These are phyloP conservation scores for Pelmatolapia mariae DNA, from an alignment of 2,113 vertebrate genomes.

Conservation along the genomic window DNA sequence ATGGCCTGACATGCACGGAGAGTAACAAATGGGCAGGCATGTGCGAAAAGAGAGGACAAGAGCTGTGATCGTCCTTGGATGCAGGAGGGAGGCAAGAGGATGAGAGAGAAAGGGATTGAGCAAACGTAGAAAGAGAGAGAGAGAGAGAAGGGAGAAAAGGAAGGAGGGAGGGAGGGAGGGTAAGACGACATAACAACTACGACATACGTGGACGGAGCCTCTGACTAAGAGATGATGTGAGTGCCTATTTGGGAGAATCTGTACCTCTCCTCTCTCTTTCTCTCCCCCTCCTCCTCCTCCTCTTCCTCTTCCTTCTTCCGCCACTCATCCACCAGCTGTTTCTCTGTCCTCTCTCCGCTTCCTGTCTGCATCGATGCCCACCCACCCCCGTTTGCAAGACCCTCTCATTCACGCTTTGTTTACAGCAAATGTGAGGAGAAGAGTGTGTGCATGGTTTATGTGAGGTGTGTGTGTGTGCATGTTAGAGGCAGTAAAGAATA, in stretches of 20 bases:
- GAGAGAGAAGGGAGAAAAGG: neutral
- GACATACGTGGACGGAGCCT: conserved; percentile 54
- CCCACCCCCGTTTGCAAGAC: neutral
- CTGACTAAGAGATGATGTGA: conserved; percentile 77
- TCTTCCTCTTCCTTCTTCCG: conserved; percentile 28
- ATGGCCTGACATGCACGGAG: conserved; percentile 49
- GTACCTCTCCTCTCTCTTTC: neutral
- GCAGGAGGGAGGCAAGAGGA: conserved; percentile 19
- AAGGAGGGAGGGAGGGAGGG: conserved; percentile 17
- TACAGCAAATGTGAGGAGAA: conserved; percentile 28
- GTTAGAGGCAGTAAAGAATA: neutral
- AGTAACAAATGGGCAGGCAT: conserved; percentile 2
- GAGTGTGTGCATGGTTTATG: neutral
- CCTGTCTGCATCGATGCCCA: conserved; percentile 35
- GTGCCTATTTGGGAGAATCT: conserved; percentile 57
- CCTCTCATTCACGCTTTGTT: conserved; percentile 69
- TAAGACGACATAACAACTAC: conserved; percentile 44
- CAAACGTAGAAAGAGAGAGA: neutral
- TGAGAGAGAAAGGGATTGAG: neutral
- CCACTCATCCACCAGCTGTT: conserved; percentile 48
- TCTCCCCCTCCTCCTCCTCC: neutral
- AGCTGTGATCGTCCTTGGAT: conserved; percentile 23
- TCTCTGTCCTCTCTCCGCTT: conserved; percentile 35
- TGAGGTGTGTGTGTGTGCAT: neutral
- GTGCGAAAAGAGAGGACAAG: neutral